phyloP scores from a whole-genome alignment of 2,888 invertebrate species.

The Tachystola acroxantha region DNA sequence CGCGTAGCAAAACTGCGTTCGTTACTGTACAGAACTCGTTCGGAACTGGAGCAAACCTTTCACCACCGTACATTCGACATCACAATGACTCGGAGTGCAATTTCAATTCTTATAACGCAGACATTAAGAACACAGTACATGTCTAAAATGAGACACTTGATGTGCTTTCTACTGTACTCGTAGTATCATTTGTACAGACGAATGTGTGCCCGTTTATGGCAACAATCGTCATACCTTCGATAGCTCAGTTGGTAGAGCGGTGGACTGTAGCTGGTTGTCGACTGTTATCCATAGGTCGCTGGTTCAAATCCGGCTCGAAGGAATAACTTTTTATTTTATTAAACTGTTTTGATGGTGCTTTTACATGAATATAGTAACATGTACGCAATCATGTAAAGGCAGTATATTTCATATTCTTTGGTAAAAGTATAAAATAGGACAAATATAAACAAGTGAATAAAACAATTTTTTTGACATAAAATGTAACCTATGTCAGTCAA shows the following conservation, averaged over 20 bases:
- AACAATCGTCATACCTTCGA: constrained; percentile 49
- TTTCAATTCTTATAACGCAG: too few species aligned
- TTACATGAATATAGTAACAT: too few species aligned
- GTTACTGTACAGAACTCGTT: constrained; percentile 1
- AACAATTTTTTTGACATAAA: too few species aligned
- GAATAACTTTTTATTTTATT: constrained; percentile 40
- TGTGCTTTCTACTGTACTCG: background rate
- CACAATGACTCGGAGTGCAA: too few species aligned
- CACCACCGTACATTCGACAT: too few species aligned
- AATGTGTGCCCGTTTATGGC: constrained; percentile 1
- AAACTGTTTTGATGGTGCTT: too few species aligned
- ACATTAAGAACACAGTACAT: background rate
- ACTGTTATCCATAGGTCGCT: constrained; percentile 78
- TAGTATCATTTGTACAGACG: background rate
- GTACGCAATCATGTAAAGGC: too few species aligned
- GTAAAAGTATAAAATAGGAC: too few species aligned
- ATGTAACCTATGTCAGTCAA: too few species aligned
- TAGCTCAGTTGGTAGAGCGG: constrained; percentile 79
- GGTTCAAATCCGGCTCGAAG: constrained; percentile 81
- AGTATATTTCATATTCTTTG: too few species aligned
- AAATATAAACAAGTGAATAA: too few species aligned
- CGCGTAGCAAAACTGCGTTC: background rate
- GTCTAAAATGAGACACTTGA: too few species aligned
- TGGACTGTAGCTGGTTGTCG: constrained; percentile 47
- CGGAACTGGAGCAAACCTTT: constrained; percentile 4